phyloP scores from a whole-genome alignment of 2,113 vertebrate genomes.

The Aviceda subcristata region DNA sequence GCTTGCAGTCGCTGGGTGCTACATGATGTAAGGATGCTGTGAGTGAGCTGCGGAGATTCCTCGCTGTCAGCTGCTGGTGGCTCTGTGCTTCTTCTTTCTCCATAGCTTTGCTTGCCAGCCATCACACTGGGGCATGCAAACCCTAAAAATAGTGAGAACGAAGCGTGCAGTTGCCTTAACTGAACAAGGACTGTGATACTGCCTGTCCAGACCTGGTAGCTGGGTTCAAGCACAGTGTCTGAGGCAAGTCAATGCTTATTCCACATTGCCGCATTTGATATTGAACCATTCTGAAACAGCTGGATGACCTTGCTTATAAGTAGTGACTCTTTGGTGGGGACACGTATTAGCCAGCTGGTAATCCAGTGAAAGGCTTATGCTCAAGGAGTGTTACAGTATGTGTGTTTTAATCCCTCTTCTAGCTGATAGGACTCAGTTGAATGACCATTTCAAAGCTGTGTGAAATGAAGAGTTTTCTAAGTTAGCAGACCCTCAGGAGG shows the following conservation, averaged over 20 bases:
- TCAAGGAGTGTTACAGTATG: background rate
- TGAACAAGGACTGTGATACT: background rate
- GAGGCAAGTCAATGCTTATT: background rate
- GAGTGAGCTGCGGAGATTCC: background rate
- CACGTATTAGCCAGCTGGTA: background rate
- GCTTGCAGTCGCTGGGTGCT: rapidly evolving
- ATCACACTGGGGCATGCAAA: background rate
- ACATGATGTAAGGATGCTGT: background rate
- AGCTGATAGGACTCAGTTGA: background rate
- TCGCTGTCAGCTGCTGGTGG: background rate
- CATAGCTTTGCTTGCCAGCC: background rate
- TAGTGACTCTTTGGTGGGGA: background rate
- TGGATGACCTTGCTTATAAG: background rate
- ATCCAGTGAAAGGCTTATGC: background rate
- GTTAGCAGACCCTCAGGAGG: background rate
- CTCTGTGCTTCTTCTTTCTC: background rate
- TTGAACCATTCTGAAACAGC: background rate
- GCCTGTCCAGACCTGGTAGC: background rate
- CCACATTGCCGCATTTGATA: background rate
- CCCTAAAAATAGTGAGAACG: background rate
- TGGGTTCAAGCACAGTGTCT: background rate
- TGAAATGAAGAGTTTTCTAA: background rate
- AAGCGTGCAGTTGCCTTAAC: background rate
- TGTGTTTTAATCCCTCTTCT: background rate
- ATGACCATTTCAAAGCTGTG: background rate